These are phyloP conservation scores for Rhingia rostrata DNA, from an alignment of 2,888 invertebrate genomes.

Conservation along the genomic window DNA sequence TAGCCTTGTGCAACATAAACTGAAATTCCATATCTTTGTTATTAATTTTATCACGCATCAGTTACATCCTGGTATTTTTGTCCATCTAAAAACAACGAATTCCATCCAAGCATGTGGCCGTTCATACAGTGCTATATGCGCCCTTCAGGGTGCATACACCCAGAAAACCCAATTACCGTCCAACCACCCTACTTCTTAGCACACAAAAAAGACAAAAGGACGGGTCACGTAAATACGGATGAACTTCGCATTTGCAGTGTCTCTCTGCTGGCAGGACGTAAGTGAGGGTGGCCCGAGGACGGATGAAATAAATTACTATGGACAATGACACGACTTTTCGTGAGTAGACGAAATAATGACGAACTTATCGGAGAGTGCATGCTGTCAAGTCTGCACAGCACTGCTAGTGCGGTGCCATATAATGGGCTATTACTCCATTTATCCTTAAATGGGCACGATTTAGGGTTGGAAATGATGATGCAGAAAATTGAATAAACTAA, in stretches of 20 bases:
- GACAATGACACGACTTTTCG: slow-evolving; percentile 55
- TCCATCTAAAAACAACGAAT: slow-evolving; percentile 65
- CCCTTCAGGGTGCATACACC: slow-evolving; percentile 61
- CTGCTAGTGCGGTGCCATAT: slow-evolving; percentile 24
- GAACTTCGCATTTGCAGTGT: slow-evolving; percentile 41
- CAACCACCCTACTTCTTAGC: slow-evolving; percentile 47
- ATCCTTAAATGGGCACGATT: slow-evolving; percentile 20
- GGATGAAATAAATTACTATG: slow-evolving; percentile 34
- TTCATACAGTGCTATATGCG: slow-evolving; percentile 1
- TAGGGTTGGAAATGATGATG: slow-evolving; percentile 45
- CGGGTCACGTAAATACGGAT: slow-evolving; percentile 55
- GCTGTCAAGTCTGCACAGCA: slow-evolving; percentile 5
- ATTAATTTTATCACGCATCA: slow-evolving; percentile 74
- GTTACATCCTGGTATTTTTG: slow-evolving; percentile 64
- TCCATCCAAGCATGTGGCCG: slow-evolving; percentile 60
- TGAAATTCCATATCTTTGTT: slow-evolving; percentile 57
- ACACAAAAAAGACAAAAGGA: slow-evolving; percentile 33
- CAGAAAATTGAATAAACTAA: slow-evolving; percentile 56
- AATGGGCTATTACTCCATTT: slow-evolving; percentile 56
- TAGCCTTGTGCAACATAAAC: slow-evolving; percentile 45
- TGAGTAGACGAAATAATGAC: slow-evolving; percentile 54
- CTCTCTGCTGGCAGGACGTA: background rate
- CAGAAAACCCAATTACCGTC: slow-evolving; percentile 70
- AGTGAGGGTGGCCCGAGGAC: background rate
- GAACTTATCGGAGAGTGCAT: slow-evolving; percentile 15